Base-by-base conservation (phyloP, 2,797 vertebrate genomes). In the Pantherophis alleghaniensis region DNA sequence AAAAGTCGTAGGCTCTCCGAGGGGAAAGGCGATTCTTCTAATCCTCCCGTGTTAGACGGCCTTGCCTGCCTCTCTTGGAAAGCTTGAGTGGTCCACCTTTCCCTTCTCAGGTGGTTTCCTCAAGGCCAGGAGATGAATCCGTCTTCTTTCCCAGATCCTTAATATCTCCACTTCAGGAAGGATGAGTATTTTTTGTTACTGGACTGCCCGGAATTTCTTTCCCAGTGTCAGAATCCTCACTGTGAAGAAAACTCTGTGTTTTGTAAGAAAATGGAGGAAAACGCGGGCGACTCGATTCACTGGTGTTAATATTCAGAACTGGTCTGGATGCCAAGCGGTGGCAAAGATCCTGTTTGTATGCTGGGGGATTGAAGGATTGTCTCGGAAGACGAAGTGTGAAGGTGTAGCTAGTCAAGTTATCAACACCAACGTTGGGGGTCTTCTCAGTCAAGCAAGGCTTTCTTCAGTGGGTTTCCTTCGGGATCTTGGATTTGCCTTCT, bases 261-360 rank as follows among this genome's bases (percentile, higher is more conserved):
- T 12, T 66, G 91, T 91, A 94, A 96, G 90, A 86, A 66, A 79
- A 37, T 95, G 93, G 95, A 94, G 56, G 88, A 96, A 4, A 5
- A 57, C 4, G 14, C 69, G 63, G 59, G n/a, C n/a, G 14, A n/a
- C 22, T 7, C 51, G 20, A 63, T 37, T 57, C 28, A 87, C 69
- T 87, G 89, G 26, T 79, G 92, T 53, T 28, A 66, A 92, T 56
- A 69, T 88, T 57, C 92, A 95, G 0, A 95, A 95, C 86, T 94
- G 95, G 96, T 51, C 97, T 90, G 63, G 88, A 95, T 92, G 94
- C 97, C 93, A 96, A 53, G 96, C 96, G 12, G 93, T 98, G 13
- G 98, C 98, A 60, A 98, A 97, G 94, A 96, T 98, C 18, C 95
- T 98, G 0, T 94, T 98, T n/a, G 91, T 98, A 0, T 98, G 94